Base-by-base conservation (phyloP, 2,888 invertebrate genomes). In the Lymantria dispar region DNA sequence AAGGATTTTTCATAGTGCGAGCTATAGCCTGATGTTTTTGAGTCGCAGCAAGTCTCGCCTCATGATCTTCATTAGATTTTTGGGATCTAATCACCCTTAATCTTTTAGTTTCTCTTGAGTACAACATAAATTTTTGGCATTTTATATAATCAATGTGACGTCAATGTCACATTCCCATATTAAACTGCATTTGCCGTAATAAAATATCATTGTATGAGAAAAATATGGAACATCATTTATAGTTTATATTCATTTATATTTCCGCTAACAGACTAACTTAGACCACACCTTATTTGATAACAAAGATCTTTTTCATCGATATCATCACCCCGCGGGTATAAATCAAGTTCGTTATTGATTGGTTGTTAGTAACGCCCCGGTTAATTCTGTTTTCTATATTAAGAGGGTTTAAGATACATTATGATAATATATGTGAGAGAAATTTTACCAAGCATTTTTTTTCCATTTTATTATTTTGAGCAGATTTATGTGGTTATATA, bases 321-420 rank as follows among this genome's bases (percentile, higher is more conserved):
- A 78, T 64, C 67, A 73, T 64, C 65, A 62, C 78, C 85, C 80
- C 74, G 56, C 47, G 72, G 74, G 78, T 70, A 87, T 87, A 87
- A 87, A 87, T 88, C 86, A 83, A 40, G 82, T 80, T 72, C 70
- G 83, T 80, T 85, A 87, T 87, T 87, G 87, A 87, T 87, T 87
- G 87, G 81, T 76, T 81, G 86, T 87, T 86, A 85, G 85, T 76
- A 76, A 84, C 87, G 87, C 86, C 84, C 79, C 74, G 75, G 76
- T 76, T 84, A 76, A 83, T 84, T 73, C 76, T 65, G 76, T 78
- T 78, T 82, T 76, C 70, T 72, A 77, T 76, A 78, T 80, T 9
- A 81, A 75, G 63, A 66, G 76, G 76, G 68, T 59, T 68, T 63
- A 66, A 55, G 54, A 60, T 62, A 68, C 64, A 70, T 72, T 74